These are phyloP conservation scores for Gallirallus australis DNA, from an alignment of 2,797 vertebrate genomes.

Conservation along the genomic window DNA sequence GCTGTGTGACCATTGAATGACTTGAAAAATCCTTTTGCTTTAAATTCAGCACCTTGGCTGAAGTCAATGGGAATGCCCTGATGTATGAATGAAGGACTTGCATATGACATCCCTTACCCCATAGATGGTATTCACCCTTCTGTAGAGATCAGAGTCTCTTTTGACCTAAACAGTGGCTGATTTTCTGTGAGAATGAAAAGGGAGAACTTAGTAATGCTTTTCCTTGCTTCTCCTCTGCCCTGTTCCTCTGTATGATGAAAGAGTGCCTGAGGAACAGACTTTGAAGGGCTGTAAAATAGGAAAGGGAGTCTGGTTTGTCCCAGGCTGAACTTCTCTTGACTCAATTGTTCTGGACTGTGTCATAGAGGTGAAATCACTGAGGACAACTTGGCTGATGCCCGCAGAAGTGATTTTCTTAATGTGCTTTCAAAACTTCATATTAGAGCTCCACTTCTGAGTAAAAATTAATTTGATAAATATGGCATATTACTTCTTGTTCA, in stretches of 20 bases:
- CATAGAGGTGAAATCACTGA: not conserved
- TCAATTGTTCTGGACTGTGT: not conserved
- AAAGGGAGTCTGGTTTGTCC: not conserved
- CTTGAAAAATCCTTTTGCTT: not conserved
- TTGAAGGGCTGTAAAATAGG: not conserved
- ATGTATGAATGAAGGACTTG: not conserved
- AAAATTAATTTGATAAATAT: not conserved
- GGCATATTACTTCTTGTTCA: not conserved
- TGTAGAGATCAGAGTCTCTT: not conserved
- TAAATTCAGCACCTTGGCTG: not conserved
- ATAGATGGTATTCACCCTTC: fast-evolving
- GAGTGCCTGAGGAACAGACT: not conserved
- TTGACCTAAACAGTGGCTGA: not conserved
- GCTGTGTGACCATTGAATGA: not conserved
- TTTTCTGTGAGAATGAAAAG: not conserved
- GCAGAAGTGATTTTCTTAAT: not conserved
- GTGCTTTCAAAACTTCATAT: not conserved
- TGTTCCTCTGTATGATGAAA: not conserved
- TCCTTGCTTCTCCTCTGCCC: not conserved
- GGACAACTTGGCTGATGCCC: not conserved
- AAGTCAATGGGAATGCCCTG: not conserved
- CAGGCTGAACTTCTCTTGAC: not conserved
- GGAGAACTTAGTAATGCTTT: not conserved
- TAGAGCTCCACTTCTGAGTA: not conserved
- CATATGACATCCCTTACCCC: not conserved